Evolutionary conservation across 2,888 invertebrate species (phyloP).

Genomic region (Diachrysia chrysitis): DNA sequence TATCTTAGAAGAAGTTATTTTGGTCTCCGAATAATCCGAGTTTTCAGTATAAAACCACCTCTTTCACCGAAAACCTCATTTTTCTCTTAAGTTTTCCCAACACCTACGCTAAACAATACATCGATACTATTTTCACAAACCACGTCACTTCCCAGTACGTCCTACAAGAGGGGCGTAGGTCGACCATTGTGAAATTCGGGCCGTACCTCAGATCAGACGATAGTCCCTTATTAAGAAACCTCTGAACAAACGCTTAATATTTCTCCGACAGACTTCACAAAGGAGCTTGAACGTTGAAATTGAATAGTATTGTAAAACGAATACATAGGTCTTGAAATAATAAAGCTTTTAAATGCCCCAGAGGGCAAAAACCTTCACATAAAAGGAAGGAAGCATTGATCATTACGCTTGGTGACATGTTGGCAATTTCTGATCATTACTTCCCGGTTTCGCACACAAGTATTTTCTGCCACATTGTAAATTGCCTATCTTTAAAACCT

Average conservation of each 20-base stretch:
- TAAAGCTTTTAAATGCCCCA: slow-evolving; percentile 4
- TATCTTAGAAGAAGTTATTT: too few relatives aligned
- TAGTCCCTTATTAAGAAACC: slow-evolving; percentile 67
- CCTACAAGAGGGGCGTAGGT: slow-evolving; percentile 69
- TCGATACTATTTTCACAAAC: slow-evolving; percentile 29
- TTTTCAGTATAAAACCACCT: too few relatives aligned
- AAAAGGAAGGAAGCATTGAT: background rate
- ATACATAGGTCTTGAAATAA: slow-evolving; percentile 20
- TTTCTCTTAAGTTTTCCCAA: background rate
- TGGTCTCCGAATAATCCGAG: too few relatives aligned
- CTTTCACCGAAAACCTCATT: background rate
- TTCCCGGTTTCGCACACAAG: background rate
- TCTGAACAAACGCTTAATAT: slow-evolving; percentile 52
- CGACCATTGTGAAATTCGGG: slow-evolving; percentile 70
- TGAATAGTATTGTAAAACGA: slow-evolving; percentile 37
- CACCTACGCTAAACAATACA: background rate
- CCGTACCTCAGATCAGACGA: slow-evolving; percentile 63
- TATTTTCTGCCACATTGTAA: too few relatives aligned
- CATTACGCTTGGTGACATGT: slow-evolving; percentile 1
- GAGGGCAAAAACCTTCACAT: slow-evolving; percentile 1
- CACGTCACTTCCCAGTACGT: slow-evolving; percentile 25
- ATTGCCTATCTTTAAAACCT: too few relatives aligned
- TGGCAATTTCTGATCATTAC: background rate
- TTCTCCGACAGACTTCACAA: slow-evolving; percentile 40
- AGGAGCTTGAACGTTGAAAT: slow-evolving; percentile 42